These are phyloP conservation scores for Pelobates cultripes DNA, from an alignment of 2,797 vertebrate species.

Conservation along the genomic window DNA sequence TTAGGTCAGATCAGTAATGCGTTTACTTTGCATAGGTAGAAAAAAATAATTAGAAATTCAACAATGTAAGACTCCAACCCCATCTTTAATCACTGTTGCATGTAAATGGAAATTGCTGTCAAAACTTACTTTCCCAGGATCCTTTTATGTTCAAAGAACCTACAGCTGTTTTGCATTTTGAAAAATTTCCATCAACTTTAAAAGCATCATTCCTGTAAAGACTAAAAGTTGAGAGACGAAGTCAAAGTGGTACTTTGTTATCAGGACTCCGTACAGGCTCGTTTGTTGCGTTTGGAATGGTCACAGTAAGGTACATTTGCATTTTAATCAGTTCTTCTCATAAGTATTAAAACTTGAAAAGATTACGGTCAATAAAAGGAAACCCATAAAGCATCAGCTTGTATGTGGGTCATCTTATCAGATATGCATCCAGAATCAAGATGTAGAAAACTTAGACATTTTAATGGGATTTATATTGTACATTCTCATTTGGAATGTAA, in stretches of 20 bases:
- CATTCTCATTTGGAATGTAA: background rate
- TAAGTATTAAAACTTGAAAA: constrained; percentile 32
- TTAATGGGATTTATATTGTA: background rate
- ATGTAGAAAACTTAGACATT: background rate
- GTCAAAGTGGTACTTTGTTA: constrained; percentile 39
- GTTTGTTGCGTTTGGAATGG: constrained; percentile 30
- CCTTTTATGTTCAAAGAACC: constrained; percentile 38
- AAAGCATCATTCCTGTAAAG: constrained; percentile 50
- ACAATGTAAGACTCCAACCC: constrained; percentile 40
- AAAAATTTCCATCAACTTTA: constrained; percentile 47
- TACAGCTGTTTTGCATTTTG: constrained; percentile 51
- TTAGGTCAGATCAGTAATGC: constrained; percentile 45
- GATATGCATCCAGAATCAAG: constrained; percentile 6
- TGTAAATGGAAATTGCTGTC: constrained; percentile 52
- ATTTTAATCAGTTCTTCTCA: constrained; percentile 47
- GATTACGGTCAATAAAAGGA: constrained; percentile 24
- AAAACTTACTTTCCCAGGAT: constrained; percentile 47
- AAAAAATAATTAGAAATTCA: constrained; percentile 50
- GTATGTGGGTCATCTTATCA: constrained; percentile 2
- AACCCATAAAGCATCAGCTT: constrained; percentile 4
- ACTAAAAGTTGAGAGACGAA: constrained; percentile 36
- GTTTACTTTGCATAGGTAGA: constrained; percentile 43
- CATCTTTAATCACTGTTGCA: constrained; percentile 49
- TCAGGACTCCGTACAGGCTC: constrained; percentile 17
- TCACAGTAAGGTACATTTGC: constrained; percentile 35